These are phyloP conservation scores for Vulpes lagopus DNA, from an alignment of 2,113 vertebrate genomes.

Conservation along the genomic window DNA sequence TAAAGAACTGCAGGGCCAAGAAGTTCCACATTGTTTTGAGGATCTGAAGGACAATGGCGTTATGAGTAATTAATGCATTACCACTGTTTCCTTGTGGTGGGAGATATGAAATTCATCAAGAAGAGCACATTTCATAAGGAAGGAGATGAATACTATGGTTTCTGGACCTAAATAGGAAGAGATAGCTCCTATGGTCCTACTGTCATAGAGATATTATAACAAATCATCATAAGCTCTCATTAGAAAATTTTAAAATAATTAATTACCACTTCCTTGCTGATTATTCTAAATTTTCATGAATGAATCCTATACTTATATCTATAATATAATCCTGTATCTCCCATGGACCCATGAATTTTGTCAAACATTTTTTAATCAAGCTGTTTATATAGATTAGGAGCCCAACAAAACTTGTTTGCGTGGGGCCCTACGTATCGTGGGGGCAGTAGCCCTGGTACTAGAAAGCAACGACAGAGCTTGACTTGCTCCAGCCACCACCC, in stretches of 20 bases:
- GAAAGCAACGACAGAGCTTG: not conserved
- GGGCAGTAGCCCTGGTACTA: not conserved
- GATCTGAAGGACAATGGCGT: not conserved
- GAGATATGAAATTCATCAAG: not conserved
- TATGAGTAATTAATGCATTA: not conserved
- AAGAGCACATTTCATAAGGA: not conserved
- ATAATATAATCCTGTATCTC: not conserved
- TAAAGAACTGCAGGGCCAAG: not conserved
- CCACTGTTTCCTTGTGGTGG: not conserved
- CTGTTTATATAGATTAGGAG: not conserved
- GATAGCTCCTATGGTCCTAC: not conserved
- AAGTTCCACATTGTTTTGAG: not conserved
- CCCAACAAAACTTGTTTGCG: not conserved
- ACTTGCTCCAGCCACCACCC: not conserved
- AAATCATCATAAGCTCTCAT: not conserved
- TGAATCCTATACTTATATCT: not conserved
- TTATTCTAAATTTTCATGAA: not conserved
- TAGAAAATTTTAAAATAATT: not conserved
- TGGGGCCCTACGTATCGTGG: not conserved
- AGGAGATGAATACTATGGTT: not conserved
- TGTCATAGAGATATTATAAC: not conserved
- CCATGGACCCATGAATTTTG: not conserved
- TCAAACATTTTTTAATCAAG: not conserved
- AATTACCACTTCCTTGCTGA: not conserved
- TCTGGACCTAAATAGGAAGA: not conserved